These are phyloP conservation scores for Endotricha flammealis DNA, from an alignment of 2,888 invertebrate genomes.

Conservation along the genomic window DNA sequence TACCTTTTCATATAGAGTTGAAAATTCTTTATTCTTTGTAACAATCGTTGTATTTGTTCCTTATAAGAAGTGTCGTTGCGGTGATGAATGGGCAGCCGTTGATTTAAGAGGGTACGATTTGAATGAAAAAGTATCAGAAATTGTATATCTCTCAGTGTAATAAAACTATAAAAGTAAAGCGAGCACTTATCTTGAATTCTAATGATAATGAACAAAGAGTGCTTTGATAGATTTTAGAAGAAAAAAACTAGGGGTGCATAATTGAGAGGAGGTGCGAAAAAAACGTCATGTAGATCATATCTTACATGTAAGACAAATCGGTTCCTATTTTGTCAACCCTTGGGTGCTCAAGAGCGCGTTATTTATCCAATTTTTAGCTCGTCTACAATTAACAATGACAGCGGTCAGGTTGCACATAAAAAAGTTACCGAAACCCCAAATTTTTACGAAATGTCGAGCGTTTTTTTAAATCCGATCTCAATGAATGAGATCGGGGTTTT, in stretches of 20 bases:
- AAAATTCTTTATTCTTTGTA: constrained; percentile 32
- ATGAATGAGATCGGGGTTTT: constrained; percentile 47
- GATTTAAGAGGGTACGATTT: constrained; percentile 65
- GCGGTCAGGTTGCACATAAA: constrained; percentile 66
- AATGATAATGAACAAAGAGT: constrained; percentile 17
- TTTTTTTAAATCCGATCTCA: constrained; percentile 41
- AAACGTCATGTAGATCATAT: constrained; percentile 60
- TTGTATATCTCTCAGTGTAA: constrained; percentile 50
- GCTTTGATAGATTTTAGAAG: constrained; percentile 6
- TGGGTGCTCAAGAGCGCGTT: constrained; percentile 52
- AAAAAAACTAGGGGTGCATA: constrained; percentile 31
- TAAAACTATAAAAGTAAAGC: constrained; percentile 56
- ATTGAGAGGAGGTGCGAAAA: constrained; percentile 63
- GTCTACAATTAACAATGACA: constrained; percentile 66
- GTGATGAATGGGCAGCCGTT: constrained; percentile 64
- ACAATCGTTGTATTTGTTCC: constrained; percentile 33
- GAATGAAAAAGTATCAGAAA: constrained; percentile 46
- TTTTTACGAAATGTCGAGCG: constrained; percentile 47
- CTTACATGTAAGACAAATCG: constrained; percentile 70
- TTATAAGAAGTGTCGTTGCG: constrained; percentile 49
- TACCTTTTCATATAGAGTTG: constrained; percentile 26
- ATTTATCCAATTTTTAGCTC: constrained; percentile 68
- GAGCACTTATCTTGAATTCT: constrained; percentile 20
- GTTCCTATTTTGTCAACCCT: constrained; percentile 63
- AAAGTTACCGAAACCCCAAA: constrained; percentile 42